Conservation (phyloP, 2,888 invertebrate species). For the Cristatella mucedo region DNA sequence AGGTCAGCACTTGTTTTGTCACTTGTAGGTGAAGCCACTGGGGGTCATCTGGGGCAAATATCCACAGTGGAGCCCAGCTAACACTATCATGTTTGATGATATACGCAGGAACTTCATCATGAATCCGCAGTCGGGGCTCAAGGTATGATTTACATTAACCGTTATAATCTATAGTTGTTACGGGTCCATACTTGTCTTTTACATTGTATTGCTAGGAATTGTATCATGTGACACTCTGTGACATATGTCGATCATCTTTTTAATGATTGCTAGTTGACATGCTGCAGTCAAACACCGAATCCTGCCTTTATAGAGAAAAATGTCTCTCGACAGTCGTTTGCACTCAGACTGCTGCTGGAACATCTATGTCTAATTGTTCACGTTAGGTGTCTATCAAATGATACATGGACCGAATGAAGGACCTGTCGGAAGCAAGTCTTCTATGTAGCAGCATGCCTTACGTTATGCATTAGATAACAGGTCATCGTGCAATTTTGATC, state of each 20-base stretch:
- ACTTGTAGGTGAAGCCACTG: constrained; percentile 66
- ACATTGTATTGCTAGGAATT: background rate
- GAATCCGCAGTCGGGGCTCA: constrained; percentile 84
- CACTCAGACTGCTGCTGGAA: no score
- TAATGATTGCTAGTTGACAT: background rate
- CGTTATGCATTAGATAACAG: no score
- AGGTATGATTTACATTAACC: constrained; percentile 34
- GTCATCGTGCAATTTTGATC: no score
- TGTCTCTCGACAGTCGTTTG: no score
- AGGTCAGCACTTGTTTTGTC: constrained; percentile 14
- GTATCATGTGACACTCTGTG: background rate
- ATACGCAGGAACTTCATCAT: constrained; percentile 85
- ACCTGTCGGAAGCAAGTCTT: no score
- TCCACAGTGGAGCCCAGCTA: constrained; percentile 67
- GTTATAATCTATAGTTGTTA: background rate
- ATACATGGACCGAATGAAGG: no score
- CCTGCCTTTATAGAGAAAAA: no score
- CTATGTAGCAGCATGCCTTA: no score
- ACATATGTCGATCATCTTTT: background rate
- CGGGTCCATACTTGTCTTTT: background rate
- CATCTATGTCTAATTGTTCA: no score
- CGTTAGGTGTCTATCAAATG: no score
- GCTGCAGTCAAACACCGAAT: background rate
- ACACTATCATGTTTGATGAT: constrained; percentile 96
- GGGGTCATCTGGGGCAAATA: constrained; percentile 94